Evolutionary conservation across 1,140 invertebrate genomes (phyloP), one percentile per base, ranked within the genome.

Genomic region (Xylocopa sonorina): DNA sequence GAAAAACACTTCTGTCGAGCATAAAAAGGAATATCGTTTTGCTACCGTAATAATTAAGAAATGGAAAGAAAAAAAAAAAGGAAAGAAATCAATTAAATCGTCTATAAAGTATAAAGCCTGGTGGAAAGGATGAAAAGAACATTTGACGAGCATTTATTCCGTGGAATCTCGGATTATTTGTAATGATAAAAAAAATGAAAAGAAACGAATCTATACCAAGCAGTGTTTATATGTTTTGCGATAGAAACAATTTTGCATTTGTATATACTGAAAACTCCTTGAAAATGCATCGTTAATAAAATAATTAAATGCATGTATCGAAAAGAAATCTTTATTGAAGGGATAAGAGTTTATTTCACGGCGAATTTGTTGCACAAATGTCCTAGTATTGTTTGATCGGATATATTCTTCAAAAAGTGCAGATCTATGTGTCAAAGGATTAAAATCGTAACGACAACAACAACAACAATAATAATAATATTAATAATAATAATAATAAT

Each of bases 211-310:
- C 50, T 60, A 76, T 32, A 55, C 48, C 53, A 63, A 53, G n/a
- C 29, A 55, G 53, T 66, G 55, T 73, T 84, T 84, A 51, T 73
- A 81, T 66, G 57, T 67, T 85, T 81, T 69, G 69, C 41, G 64
- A 75, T 68, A 81, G 55, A 74, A 84, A 78, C 43, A 68, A 67
- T 85, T 81, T 82, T 85, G 84, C 71, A 82, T 79, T 78, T 85
- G 80, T 85, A 85, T 41, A 85, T 82, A 80, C 63, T 67, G 55
- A 63, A 57, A 46, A 75, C 51, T 53, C 63, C 50, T 58, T 64
- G 51, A 50, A 27, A 74, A 68, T 53, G 71, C 53, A 53, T 50
- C 64, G 68, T 76, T 66, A 74, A 74, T 67, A 69, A 75, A 75
- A 58, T 51, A 58, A 84, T 55, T 46, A 74, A 74, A 73, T 74